Evolutionary conservation across 1,140 invertebrate species (phyloP).

Genomic region (Nephila pilipes): DNA sequence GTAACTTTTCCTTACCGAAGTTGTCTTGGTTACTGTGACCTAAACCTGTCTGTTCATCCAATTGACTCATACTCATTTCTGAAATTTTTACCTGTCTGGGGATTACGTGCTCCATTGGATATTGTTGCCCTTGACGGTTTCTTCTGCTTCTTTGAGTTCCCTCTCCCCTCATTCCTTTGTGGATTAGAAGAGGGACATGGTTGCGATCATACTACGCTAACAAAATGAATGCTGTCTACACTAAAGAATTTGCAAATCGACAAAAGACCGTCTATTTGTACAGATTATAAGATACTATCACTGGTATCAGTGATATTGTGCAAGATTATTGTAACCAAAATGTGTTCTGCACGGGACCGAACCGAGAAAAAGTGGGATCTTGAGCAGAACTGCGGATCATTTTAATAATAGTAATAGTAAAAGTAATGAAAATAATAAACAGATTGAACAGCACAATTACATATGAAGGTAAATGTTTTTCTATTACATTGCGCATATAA

Average conservation of each 20-base stretch:
- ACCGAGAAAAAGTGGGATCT: too few relatives aligned
- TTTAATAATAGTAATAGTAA: too few relatives aligned
- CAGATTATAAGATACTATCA: not conserved
- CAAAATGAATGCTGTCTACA: not conserved
- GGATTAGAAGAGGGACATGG: not conserved
- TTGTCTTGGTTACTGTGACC: too few relatives aligned
- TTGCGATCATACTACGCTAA: not conserved
- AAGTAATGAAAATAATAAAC: too few relatives aligned
- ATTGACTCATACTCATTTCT: not conserved
- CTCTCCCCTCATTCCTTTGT: not conserved
- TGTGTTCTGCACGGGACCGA: too few relatives aligned
- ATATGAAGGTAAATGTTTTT: too few relatives aligned
- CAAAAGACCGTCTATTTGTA: not conserved
- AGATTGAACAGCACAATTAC: too few relatives aligned
- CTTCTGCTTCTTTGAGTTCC: not conserved
- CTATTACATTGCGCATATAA: too few relatives aligned
- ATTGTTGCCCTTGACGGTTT: not conserved
- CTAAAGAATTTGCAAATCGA: not conserved
- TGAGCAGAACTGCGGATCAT: too few relatives aligned
- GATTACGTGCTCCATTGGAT: not conserved
- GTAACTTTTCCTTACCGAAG: too few relatives aligned
- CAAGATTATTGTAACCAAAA: not conserved
- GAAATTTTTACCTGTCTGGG: not conserved
- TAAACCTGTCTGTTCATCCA: not conserved
- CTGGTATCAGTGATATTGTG: not conserved